A percentile compares a stretch with the other conserved stretches of the same genome.
Conservation (phyloP, 2,888 invertebrate genomes). For the Heterodera filipjevi region DNA sequence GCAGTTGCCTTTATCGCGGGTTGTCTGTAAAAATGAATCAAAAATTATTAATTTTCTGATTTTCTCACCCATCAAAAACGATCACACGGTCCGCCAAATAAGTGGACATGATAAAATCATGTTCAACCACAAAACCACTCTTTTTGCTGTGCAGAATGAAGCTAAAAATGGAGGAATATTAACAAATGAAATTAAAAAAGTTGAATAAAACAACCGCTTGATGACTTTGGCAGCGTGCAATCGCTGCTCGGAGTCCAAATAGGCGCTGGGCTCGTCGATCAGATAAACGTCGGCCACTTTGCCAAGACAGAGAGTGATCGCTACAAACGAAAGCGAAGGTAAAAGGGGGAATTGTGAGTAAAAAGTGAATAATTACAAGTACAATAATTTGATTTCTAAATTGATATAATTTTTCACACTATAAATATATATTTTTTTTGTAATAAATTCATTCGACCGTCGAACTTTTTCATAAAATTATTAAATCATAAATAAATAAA, state of each 20-base stretch:
- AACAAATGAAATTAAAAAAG: constrained; percentile 5
- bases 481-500: no score
- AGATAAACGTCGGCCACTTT: constrained; percentile 98
- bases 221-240: constrained; percentile 98
- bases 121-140: constrained; percentile 98
- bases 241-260: constrained; percentile 99
- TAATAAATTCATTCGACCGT: no score
- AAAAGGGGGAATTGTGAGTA: no score
- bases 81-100: constrained; percentile 96
- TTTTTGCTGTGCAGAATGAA: constrained; percentile 98
- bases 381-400: no score
- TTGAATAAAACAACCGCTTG: constrained; percentile 74
- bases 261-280: constrained; percentile 97
- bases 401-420: no score
- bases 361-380: no score
- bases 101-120: constrained; percentile 99
- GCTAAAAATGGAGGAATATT: constrained; percentile 56
- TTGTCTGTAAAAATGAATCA: constrained; percentile 67
- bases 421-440: no score
- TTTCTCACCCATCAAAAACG: constrained; percentile 81
- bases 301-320: constrained; percentile 90
- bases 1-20: constrained; percentile 88
- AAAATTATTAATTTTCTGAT: background rate
- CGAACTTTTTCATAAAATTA: no score
- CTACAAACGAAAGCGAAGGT: constrained; percentile 65